These are phyloP conservation scores for Centruroides sculpturatus DNA, from an alignment of 1,140 invertebrate species.

Conservation along the genomic window DNA sequence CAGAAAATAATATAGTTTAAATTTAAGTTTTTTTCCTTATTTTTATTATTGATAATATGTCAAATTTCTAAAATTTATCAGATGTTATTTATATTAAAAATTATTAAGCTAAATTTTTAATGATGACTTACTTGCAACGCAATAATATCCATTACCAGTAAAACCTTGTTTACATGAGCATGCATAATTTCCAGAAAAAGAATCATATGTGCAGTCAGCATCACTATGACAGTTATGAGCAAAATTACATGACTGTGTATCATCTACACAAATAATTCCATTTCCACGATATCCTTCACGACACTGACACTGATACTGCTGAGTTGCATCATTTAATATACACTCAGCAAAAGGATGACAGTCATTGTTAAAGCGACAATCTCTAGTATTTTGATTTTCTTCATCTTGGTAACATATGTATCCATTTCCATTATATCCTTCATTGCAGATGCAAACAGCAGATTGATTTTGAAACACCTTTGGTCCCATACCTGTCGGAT, in stretches of 20 bases:
- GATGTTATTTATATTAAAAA: too few species aligned
- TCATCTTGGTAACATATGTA: conserved; percentile 44
- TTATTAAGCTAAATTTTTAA: neutral
- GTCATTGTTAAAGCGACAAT: conserved; percentile 20
- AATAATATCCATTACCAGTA: conserved; percentile 58
- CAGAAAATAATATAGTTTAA: too few species aligned
- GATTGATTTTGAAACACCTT: conserved; percentile 16
- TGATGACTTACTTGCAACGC: conserved; percentile 36
- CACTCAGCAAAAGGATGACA: conserved; percentile 47
- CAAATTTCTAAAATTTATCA: too few species aligned
- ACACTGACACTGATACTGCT: conserved; percentile 60
- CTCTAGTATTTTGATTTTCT: too few species aligned
- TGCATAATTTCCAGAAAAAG: conserved; percentile 31
- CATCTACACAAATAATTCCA: conserved; percentile 48
- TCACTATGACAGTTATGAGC: conserved; percentile 64
- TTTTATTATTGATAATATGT: too few species aligned
- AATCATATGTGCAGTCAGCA: conserved; percentile 58
- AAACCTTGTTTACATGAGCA: conserved; percentile 50
- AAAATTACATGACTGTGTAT: conserved; percentile 45
- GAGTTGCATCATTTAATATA: conserved; percentile 39
- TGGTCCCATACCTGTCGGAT: too few species aligned
- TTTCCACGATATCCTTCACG: conserved; percentile 61
- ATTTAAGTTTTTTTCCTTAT: too few species aligned
- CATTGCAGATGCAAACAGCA: conserved; percentile 31
- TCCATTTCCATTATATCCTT: conserved; percentile 49